Evolutionary conservation across 2,113 vertebrate species (phyloP), one percentile per base, ranked within the genome.

Genomic region (Pelecanoides urinatrix): DNA sequence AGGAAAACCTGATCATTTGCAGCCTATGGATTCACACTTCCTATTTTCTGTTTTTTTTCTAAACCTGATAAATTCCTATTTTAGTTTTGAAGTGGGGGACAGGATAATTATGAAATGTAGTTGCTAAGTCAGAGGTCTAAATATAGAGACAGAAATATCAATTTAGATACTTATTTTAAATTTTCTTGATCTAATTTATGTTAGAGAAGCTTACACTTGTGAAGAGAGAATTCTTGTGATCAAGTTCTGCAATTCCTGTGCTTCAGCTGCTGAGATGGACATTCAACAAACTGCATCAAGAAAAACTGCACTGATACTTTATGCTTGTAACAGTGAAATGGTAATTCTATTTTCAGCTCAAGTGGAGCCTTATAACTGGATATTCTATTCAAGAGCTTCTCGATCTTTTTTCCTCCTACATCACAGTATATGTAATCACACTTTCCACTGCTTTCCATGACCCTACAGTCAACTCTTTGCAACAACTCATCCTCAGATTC

Each of bases 341-440:
- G 27, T 70, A 80, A 74, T 86, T 86, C 56, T 91, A 78, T 93
- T 95, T 95, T 74, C 86, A 95, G 61, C 30, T 88, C 42, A 83
- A 93, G 40, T 67, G 63, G 70, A 86, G 34, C 23, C 78, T 78
- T 92, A 40, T 63, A 86, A 77, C 86, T 89, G 61, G 29, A 75
- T 95, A 81, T 92, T 86, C 59, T 91, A 26, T 63, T 93, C 75
- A 90, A 92, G 75, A 80, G 67, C 52, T 90, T 93, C 76, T 92
- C 92, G n/a, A 13, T 44, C 55, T 81, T 93, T 90, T 90, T 93
- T 52, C 80, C 72, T 88, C 65, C 82, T 90, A 77, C 90, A 65
- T 77, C 72, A 78, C 22, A 1, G 62, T 81, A 49, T 52, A 61
- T 45, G 49, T 65, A 94, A 65, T 91, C 92, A 89, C 76, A 86